Evolutionary conservation across 2,113 vertebrate genomes (phyloP).

Genomic region (Aldabrachelys gigantea): DNA sequence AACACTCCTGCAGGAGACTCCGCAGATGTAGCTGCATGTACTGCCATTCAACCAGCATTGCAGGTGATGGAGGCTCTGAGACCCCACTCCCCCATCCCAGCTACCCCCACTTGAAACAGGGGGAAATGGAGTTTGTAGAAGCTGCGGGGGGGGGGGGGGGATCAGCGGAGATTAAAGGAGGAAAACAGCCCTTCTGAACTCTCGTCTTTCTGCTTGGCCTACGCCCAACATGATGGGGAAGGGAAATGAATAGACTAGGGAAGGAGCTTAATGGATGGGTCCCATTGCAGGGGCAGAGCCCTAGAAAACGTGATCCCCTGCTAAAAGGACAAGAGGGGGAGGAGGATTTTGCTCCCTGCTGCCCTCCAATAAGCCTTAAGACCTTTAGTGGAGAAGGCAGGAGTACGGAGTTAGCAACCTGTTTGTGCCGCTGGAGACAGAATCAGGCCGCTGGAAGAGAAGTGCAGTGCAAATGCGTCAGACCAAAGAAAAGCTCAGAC

Average conservation of each 20-base stretch:
- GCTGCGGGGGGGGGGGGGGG: too few relatives aligned
- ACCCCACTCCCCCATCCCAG: neutral
- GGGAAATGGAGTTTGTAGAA: too few relatives aligned
- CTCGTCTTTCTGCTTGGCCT: neutral
- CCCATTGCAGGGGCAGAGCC: neutral
- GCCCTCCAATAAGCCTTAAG: neutral
- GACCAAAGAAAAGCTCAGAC: too few relatives aligned
- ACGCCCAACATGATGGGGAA: too few relatives aligned
- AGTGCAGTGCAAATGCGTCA: too few relatives aligned
- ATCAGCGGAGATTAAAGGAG: neutral
- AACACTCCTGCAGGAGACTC: neutral
- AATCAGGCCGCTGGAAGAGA: too few relatives aligned
- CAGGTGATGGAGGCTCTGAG: rapidly evolving
- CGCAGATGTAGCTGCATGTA: too few relatives aligned
- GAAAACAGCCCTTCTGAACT: neutral
- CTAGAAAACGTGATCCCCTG: too few relatives aligned
- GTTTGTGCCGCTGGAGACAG: too few relatives aligned
- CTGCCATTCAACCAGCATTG: neutral
- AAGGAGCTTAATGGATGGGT: too few relatives aligned
- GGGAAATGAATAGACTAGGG: neutral
- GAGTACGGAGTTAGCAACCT: neutral
- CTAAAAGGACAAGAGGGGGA: neutral
- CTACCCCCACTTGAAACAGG: neutral
- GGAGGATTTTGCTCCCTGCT: neutral
- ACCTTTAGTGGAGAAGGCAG: neutral